These are phyloP conservation scores for Drosophila acutilabella DNA, from an alignment of 2,888 invertebrate species.

Conservation along the genomic window DNA sequence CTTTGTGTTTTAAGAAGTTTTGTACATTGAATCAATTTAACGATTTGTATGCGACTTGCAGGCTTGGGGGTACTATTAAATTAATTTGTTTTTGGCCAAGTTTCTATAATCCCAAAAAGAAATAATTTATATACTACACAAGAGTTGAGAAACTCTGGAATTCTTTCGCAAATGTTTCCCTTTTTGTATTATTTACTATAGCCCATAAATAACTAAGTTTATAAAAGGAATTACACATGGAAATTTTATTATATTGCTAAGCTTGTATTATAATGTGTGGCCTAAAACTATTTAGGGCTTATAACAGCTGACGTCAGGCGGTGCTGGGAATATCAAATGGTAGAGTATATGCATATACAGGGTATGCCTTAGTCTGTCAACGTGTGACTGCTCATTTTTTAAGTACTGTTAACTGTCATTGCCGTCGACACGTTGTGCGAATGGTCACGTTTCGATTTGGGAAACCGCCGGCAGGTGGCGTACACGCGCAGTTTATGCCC, in stretches of 20 bases:
- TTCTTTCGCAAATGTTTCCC: too few relatives aligned
- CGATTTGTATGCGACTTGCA: not conserved
- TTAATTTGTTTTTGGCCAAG: constrained; percentile 17
- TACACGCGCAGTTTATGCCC: constrained; percentile 15
- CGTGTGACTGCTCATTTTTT: not conserved
- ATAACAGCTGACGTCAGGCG: too few relatives aligned
- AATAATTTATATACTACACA: not conserved
- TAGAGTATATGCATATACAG: not conserved
- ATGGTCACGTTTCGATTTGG: constrained; percentile 56
- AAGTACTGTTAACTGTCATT: constrained; percentile 31
- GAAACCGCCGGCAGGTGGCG: constrained; percentile 19
- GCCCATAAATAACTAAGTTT: too few relatives aligned
- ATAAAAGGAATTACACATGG: too few relatives aligned
- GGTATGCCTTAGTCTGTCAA: not conserved
- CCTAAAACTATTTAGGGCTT: too few relatives aligned
- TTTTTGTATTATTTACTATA: too few relatives aligned
- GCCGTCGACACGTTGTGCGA: constrained; percentile 44
- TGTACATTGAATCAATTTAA: constrained; percentile 8
- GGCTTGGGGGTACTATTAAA: constrained; percentile 2
- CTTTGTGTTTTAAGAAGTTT: constrained; percentile 5
- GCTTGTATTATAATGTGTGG: too few relatives aligned
- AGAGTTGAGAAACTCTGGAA: too few relatives aligned
- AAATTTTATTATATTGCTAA: too few relatives aligned
- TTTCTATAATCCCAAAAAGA: not conserved
- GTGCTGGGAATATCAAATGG: too few relatives aligned